Base-by-base conservation (phyloP, 2,113 vertebrate genomes). In the Hippocampus abdominalis region DNA sequence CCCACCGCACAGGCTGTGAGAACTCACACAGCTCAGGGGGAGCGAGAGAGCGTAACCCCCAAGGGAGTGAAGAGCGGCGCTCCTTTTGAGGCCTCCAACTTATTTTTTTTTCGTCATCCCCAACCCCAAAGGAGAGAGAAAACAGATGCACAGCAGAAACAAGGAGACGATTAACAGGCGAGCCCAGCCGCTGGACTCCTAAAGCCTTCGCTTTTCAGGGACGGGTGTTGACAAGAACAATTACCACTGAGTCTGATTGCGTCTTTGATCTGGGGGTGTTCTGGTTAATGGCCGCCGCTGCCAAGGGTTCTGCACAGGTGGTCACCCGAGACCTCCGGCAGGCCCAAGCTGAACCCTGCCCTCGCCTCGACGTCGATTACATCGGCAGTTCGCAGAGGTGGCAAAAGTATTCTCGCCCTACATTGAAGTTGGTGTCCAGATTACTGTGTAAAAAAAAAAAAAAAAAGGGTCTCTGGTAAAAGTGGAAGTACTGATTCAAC, bases 341-440 rank as follows among this genome's bases (percentile, higher is more conserved):
- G 86, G 75, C 79, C 79, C 79, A 78, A 76, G 82, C 77, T 88
- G 88, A 57, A 90, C 90, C 90, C 87, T 44, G 77, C 69, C 74
- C 82, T 80, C 83, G 84, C 82, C 89, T 89, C 84, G 79, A 90
- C 81, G 74, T 68, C n/a, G 75, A 87, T 84, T 86, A 86, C 81
- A 82, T 89, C 85, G 86, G 79, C 16, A 49, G 48, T 49, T 21
- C 7, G 18, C 48, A 21, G 16, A 49, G 48, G 18, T 49, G 48
- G 48, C 65, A 49, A 49, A 21, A 4, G 16, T 4, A 49, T 16
- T 49, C 12, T 4, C 48, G 6, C 48, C 18, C 15, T 12, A 12
- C 40, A 42, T 42, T 42, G 8, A 42, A 42, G 40, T 42, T 12
- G 42, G 3, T 11, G 32, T 36, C 32, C 32, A 36, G 32, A 36